Evolutionary conservation across 2,113 vertebrate species (phyloP).

Genomic region (Beaufortia kweichowensis): DNA sequence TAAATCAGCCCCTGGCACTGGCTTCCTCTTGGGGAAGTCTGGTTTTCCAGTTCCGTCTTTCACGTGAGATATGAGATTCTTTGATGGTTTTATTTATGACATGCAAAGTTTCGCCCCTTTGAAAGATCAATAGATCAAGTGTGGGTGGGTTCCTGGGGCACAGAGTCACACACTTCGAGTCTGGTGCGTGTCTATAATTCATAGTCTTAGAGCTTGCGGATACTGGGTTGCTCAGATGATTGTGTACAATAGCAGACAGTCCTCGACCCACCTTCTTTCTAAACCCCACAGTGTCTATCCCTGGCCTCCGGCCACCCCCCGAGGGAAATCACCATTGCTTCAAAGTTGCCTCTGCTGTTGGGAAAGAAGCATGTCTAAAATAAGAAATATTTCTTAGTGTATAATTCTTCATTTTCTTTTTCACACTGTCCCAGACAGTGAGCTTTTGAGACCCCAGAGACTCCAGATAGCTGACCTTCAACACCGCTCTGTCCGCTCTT

Average conservation of each 20-base stretch:
- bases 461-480: conserved; percentile 10
- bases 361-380: conserved; percentile 8
- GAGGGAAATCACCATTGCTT: conserved; percentile 46
- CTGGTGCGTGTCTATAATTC: conserved; percentile 40
- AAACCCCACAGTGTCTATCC: not conserved
- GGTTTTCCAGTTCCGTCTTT: conserved; percentile 9
- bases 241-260: conserved; percentile 26
- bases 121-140: conserved; percentile 40
- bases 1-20: not conserved
- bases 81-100: conserved; percentile 48
- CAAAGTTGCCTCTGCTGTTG: conserved; percentile 30
- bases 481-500: not conserved
- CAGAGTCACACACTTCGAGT: not conserved
- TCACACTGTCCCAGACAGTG: not conserved
- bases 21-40: conserved; percentile 11
- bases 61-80: conserved; percentile 11
- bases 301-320: conserved; percentile 30
- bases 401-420: conserved; percentile 30
- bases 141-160: conserved; percentile 17
- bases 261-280: conserved; percentile 1
- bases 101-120: conserved; percentile 36
- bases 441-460: conserved; percentile 10
- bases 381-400: conserved; percentile 34
- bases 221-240: conserved; percentile 22
- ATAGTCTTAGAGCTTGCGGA: conserved; percentile 25